phyloP scores from a whole-genome alignment of 2,797 vertebrate genomes.

The Anguilla pacifica region DNA sequence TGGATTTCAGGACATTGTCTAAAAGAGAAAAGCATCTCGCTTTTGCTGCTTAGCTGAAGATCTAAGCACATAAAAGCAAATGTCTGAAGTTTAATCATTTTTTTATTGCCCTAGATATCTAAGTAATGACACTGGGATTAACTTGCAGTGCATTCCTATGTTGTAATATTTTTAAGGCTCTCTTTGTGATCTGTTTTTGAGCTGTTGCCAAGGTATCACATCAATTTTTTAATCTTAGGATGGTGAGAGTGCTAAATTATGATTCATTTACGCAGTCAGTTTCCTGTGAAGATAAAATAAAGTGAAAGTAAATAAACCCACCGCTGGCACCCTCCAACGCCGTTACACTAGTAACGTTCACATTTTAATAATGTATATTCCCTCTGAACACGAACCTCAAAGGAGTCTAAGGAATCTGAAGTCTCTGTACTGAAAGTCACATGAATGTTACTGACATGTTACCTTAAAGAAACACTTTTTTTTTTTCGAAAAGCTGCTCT shows the following conservation, averaged over 20 bases:
- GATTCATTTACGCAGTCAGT: constrained; percentile 28
- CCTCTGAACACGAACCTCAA: constrained; percentile 41
- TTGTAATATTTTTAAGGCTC: constrained; percentile 9
- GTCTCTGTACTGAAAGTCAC: constrained; percentile 45
- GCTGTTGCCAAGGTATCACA: constrained; percentile 33
- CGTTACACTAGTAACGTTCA: constrained; percentile 35
- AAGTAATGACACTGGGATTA: neutral
- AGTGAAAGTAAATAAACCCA: neutral
- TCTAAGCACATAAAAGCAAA: neutral
- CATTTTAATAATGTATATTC: constrained; percentile 46
- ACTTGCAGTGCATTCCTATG: neutral
- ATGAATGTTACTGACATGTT: constrained; percentile 41
- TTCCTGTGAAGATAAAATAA: constrained; percentile 37
- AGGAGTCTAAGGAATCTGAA: constrained; percentile 38
- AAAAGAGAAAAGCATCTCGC: neutral
- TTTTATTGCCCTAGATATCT: neutral
- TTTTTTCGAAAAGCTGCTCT: constrained; percentile 22
- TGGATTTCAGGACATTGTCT: neutral
- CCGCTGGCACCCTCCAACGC: constrained; percentile 34
- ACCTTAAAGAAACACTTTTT: constrained; percentile 37
- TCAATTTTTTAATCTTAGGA: constrained; percentile 27
- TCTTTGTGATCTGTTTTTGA: constrained; percentile 15
- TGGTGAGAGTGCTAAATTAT: neutral
- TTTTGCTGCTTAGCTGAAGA: neutral
- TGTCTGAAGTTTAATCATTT: neutral